Percentiles rank a stretch among this genome's conserved stretches.
Evolutionary conservation across 2,797 vertebrate species (phyloP).

Genomic region (Danio aesculapii): DNA sequence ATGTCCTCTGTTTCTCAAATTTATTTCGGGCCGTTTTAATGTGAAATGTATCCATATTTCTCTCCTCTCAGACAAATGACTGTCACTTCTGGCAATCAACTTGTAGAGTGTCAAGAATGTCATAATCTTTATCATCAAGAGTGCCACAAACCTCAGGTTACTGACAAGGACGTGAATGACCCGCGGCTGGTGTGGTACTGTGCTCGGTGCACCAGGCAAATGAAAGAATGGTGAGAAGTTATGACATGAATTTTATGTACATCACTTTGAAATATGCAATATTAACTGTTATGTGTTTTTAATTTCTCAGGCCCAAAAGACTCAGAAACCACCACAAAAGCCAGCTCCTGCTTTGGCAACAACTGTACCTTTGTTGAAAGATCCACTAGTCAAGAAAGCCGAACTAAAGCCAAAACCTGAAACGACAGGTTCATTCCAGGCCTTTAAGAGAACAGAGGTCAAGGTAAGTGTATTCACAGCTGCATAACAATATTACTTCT

Average conservation of each 20-base stretch:
- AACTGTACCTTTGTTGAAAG: constrained; percentile 89
- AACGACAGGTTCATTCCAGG: constrained; percentile 89
- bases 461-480: constrained; percentile 81
- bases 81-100: constrained; percentile 93
- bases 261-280: background rate
- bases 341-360: constrained; percentile 86
- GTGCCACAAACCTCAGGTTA: constrained; percentile 97
- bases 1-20: background rate
- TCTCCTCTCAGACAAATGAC: constrained; percentile 91
- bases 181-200: constrained; percentile 98
- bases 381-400: constrained; percentile 92
- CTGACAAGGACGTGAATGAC: constrained; percentile 98
- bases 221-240: constrained; percentile 93
- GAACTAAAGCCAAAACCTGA: constrained; percentile 93
- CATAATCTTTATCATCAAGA: constrained; percentile 99
- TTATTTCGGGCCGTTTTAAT: background rate
- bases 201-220: constrained; percentile 95
- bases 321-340: constrained; percentile 94
- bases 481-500: too few species aligned
- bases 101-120: constrained; percentile 99
- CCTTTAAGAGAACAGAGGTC: constrained; percentile 96
- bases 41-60: constrained; percentile 17
- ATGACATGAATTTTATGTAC: background rate
- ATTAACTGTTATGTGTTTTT: background rate
- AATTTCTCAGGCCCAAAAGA: constrained; percentile 88